Evolutionary conservation across 2,113 vertebrate species (phyloP), one percentile per base, ranked within the genome.

Genomic region (Dicentrarchus labrax): DNA sequence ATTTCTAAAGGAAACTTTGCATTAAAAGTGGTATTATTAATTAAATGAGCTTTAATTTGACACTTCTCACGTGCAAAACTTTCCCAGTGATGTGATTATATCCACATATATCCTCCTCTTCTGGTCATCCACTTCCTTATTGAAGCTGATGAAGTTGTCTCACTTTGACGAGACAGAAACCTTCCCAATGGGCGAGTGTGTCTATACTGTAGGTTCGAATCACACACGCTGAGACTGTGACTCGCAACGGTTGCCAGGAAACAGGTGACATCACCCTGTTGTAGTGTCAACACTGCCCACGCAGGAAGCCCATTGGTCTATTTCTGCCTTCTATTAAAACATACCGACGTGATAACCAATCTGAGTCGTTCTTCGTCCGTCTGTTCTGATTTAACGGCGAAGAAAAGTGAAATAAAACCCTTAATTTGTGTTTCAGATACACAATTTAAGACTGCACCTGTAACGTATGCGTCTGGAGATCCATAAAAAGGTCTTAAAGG

Each of bases 231-330:
- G 17, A 54, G 41, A 15, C 56, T 4, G 2, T 86, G 78, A 90
- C 62, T 30, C 47, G 76, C 86, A 87, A 91, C 85, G 90, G 90
- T 93, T 3, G 6, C 36, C 79, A 87, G 92, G 89, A 94, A 94
- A 80, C 83, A 15, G 73, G 79, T 94, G 94, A 95, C 93, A 92
- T 95, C 92, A 94, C 59, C 38, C 17, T 16, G 74, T 38, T 82
- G 61, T 88, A 85, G 88, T 80, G 83, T 93, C 92, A 94, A 85
- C 90, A 88, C 51, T 2, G 78, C 65, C 86, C 86, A 90, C 71
- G 60, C 87, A 88, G 92, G 92, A 94, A 93, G 78, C 80, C n/a
- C 41, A 65, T 86, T 66, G 81, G 78, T 78, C 84, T 95, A 94
- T 94, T 93, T 92, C 84, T 53, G 83, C 78, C 24, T 36, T 73